phyloP scores from a whole-genome alignment of 2,888 invertebrate genomes.

The Acronicta alni region DNA sequence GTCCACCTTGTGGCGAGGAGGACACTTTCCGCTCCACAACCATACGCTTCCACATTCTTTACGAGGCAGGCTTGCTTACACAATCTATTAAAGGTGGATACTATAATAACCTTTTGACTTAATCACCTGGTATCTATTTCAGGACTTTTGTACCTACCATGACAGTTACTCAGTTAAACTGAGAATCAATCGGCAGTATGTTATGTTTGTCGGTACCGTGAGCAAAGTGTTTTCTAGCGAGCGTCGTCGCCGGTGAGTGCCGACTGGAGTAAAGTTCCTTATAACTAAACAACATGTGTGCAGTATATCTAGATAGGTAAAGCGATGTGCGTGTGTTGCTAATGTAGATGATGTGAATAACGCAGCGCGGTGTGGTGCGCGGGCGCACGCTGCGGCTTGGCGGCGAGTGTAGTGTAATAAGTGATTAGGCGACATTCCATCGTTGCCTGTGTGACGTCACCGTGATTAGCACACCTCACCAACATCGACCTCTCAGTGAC shows the following conservation, averaged over 20 bases:
- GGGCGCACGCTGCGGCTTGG: no score
- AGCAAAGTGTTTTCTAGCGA: no score
- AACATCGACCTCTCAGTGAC: not conserved
- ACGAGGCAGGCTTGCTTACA: no score
- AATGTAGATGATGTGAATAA: slow-evolving; percentile 33
- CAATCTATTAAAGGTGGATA: no score
- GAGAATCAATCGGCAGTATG: no score
- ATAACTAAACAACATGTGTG: not conserved
- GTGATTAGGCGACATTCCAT: slow-evolving; percentile 48
- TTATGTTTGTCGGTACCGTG: not conserved
- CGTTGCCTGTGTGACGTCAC: slow-evolving; percentile 30
- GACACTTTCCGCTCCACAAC: not conserved
- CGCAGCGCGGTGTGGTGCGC: slow-evolving; percentile 4
- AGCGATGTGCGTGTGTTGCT: slow-evolving; percentile 9
- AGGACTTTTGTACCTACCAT: no score
- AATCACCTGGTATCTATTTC: no score
- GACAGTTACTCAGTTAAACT: no score
- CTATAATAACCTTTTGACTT: no score
- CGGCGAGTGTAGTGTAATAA: slow-evolving; percentile 23
- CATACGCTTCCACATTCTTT: not conserved
- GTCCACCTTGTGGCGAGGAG: not conserved
- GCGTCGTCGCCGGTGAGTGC: no score
- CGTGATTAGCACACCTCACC: slow-evolving; percentile 3
- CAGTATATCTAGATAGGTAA: not conserved
- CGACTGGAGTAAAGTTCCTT: no score